Evolutionary conservation across 2,113 vertebrate species (phyloP), one percentile per base, ranked within the genome.

Genomic region (Platanista minor): DNA sequence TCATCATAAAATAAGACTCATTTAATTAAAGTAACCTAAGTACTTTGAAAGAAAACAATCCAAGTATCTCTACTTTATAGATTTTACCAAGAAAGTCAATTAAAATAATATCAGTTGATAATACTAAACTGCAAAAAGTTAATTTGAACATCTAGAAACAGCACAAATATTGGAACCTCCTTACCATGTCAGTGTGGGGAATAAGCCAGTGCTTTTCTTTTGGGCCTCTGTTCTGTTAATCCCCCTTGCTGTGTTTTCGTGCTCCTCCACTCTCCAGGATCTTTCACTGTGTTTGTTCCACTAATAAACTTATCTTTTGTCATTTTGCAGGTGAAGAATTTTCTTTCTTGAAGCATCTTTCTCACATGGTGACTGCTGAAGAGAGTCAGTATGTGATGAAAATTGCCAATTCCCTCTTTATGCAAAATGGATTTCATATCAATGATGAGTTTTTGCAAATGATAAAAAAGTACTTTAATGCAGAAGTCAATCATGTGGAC

Each of bases 381-480:
- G 98, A 99, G 13, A 98, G 98, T 82, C 99, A 99, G 77, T 99
- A 99, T 36, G 98, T 99, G 93, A 98, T 99, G 97, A 99, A 99
- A 96, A 98, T 99, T 3, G 99, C 99, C 96, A 99, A 99, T 98
- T 99, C 99, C 10, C 99, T 99, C 84, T 99, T 99, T 96, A 98
- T 99, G 85, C 99, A 99, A 98, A 99, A 99, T 5, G 99, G 99
- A 9, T 98, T 99, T 87, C 98, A 99, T 31, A 98, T 99, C 95
- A 99, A 98, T 97, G 99, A 99, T 0, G 99, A 99, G 93, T 99
- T 99, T 98, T 98, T 99, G 96, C 99, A 99, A 93, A 97, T 99
- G 98, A 98, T 99, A 98, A 99, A 98, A 98, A 99, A 99, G 96
- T 99, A 99, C 97, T 99, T 99, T 21, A 98, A 98, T 90, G 99